Conservation (phyloP, 2,888 invertebrate genomes). For the Cheilosia scutellata region DNA sequence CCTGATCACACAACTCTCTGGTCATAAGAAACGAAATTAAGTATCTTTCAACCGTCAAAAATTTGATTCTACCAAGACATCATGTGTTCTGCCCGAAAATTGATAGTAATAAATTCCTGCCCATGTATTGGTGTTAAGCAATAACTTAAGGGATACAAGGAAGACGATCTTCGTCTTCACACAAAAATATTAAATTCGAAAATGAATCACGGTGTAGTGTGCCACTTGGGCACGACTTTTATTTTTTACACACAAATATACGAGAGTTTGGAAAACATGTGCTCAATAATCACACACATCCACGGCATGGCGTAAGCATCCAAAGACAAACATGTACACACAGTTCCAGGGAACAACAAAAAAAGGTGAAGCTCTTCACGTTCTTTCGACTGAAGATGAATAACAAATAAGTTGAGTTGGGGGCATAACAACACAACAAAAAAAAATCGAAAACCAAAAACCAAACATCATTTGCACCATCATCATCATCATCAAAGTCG, state of each 20-base stretch:
- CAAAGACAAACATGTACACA: constrained; percentile 33
- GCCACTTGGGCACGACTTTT: constrained; percentile 66
- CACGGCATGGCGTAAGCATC: constrained; percentile 6
- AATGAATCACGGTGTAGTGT: constrained; percentile 69
- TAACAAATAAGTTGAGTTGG: constrained; percentile 65
- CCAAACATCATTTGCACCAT: constrained; percentile 62
- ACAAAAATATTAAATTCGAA: constrained; percentile 37
- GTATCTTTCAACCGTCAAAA: constrained; percentile 53
- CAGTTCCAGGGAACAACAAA: constrained; percentile 40
- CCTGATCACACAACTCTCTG: constrained; percentile 27
- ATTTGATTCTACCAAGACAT: constrained; percentile 18
- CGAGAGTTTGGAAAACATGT: constrained; percentile 50
- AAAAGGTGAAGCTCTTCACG: constrained; percentile 76
- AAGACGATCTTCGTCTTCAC: constrained; percentile 24
- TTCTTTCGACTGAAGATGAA: constrained; percentile 62
- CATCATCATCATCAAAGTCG: constrained; percentile 54
- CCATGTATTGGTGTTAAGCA: constrained; percentile 25
- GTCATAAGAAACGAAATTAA: constrained; percentile 51
- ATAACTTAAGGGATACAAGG: constrained; percentile 56
- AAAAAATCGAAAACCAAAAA: constrained; percentile 10
- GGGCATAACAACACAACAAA: constrained; percentile 34
- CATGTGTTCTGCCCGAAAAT: constrained; percentile 35
- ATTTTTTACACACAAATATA: constrained; percentile 58
- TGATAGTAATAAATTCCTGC: constrained; percentile 59
- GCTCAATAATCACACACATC: constrained; percentile 63